phyloP scores from a whole-genome alignment of 2,113 vertebrate genomes.

The Anhinga anhinga region DNA sequence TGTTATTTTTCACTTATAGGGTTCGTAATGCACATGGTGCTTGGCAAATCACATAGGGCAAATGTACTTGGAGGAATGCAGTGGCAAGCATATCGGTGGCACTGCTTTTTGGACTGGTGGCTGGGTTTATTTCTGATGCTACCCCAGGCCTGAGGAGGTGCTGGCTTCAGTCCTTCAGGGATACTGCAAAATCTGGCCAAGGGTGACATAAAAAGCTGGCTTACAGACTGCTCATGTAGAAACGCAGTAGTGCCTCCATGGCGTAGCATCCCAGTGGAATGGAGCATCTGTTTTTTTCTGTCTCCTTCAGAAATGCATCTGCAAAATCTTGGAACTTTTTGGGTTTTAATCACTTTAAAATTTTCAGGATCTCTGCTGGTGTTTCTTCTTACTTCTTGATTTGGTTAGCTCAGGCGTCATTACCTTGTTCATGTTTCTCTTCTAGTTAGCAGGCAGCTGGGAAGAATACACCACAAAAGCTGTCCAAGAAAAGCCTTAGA shows the following conservation, averaged over 20 bases:
- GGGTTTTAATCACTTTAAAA: background rate
- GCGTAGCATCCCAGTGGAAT: background rate
- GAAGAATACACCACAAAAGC: background rate
- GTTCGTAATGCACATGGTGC: background rate
- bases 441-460: background rate
- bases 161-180: background rate
- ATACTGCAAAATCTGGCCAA: background rate
- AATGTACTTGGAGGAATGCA: background rate
- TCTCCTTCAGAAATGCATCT: background rate
- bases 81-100: background rate
- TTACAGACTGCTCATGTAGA: background rate
- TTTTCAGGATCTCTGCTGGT: background rate
- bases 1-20: constrained; percentile 16
- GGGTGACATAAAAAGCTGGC: background rate
- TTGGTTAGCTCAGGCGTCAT: background rate
- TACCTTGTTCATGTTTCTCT: background rate
- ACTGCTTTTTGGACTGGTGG: background rate
- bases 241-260: background rate
- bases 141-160: background rate
- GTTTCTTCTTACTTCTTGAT: background rate
- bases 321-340: background rate
- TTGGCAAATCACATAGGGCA: background rate
- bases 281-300: background rate
- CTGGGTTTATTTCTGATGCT: background rate
- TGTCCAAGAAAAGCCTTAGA: background rate